A percentile compares a stretch with the other conserved stretches of the same genome.
phyloP scores from a whole-genome alignment of 2,113 vertebrate species.

The Microcebus griseorufus region DNA sequence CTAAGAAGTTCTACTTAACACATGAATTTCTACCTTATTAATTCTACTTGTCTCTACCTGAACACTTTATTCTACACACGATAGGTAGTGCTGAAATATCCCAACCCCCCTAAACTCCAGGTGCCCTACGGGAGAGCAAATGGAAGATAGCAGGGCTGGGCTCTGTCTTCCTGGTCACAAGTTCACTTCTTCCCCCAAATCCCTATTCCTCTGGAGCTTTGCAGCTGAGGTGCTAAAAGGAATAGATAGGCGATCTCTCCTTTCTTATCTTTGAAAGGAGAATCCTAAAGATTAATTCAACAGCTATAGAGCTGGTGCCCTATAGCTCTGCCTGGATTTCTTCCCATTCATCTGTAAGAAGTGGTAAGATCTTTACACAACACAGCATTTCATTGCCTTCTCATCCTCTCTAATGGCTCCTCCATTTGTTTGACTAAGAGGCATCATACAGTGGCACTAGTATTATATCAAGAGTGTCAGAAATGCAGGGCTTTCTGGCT shows the following conservation, averaged over 20 bases:
- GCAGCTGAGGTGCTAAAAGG: constrained; percentile 63
- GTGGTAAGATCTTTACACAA: background rate
- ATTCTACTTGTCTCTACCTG: constrained; percentile 1
- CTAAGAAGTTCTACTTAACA: constrained; percentile 38
- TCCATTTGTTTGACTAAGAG: constrained; percentile 18
- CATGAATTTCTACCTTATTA: constrained; percentile 40
- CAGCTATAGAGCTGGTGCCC: background rate
- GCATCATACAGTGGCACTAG: constrained; percentile 30
- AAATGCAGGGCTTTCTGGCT: constrained; percentile 17
- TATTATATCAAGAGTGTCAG: constrained; percentile 1
- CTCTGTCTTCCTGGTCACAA: background rate
- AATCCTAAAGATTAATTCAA: constrained; percentile 8
- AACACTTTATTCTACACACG: background rate
- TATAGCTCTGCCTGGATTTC: background rate
- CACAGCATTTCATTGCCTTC: background rate
- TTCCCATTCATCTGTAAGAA: background rate
- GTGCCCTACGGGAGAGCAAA: background rate
- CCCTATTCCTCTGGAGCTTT: constrained; percentile 2
- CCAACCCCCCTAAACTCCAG: background rate
- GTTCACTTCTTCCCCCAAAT: background rate
- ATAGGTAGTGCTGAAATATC: background rate
- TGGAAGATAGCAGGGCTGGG: background rate
- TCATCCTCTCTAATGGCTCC: background rate
- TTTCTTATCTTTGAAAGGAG: constrained; percentile 17
- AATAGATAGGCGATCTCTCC: background rate